Conservation (phyloP, 2,888 invertebrate species). For the Clanis bilineata region DNA sequence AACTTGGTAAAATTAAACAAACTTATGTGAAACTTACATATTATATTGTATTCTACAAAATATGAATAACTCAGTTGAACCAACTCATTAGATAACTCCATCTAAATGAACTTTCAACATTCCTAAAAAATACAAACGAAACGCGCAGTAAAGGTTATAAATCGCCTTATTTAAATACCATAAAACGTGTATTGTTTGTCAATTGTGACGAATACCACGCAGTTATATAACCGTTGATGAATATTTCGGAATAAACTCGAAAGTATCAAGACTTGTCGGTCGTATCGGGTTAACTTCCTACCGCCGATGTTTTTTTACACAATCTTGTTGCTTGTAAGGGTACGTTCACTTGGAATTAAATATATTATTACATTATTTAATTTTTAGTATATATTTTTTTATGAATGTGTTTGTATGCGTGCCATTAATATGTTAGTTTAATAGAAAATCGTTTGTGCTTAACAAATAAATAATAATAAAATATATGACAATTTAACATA, state of each 20-base stretch:
- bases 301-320: slow-evolving; percentile 82
- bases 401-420: background rate
- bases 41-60: no score
- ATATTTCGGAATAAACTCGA: slow-evolving; percentile 6
- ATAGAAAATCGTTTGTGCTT: no score
- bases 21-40: no score
- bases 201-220: background rate
- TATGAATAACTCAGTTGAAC: background rate
- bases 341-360: slow-evolving; percentile 49
- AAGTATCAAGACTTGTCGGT: slow-evolving; percentile 60
- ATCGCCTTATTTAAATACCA: background rate
- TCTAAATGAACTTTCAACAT: background rate
- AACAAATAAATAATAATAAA: no score
- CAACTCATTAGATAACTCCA: background rate
- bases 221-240: background rate
- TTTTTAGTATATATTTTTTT: slow-evolving; percentile 6
- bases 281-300: slow-evolving; percentile 76
- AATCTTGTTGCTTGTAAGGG: slow-evolving; percentile 79
- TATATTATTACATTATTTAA: slow-evolving; percentile 19
- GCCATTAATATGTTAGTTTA: no score
- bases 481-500: no score
- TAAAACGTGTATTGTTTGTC: background rate
- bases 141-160: background rate
- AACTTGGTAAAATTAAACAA: no score
- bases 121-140: background rate